phyloP scores from a whole-genome alignment of 2,113 vertebrate species.

The Sphaerodactylus townsendi region DNA sequence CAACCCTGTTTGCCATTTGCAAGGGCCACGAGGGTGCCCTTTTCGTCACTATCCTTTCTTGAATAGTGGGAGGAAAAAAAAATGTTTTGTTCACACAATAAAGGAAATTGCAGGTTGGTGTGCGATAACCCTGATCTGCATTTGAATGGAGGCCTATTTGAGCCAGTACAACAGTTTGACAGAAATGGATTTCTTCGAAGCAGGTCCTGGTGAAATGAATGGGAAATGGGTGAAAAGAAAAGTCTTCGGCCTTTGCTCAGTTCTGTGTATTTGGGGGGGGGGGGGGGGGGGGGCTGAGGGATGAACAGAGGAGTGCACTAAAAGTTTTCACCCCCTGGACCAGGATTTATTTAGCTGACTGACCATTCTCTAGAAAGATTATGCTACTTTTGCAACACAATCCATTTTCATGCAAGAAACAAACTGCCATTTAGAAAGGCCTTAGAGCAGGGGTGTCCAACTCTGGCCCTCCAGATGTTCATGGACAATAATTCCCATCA shows the following conservation, averaged over 20 bases:
- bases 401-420: conserved; percentile 5
- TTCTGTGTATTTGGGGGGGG: neutral
- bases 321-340: neutral
- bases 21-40: conserved; percentile 26
- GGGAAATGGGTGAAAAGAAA: neutral
- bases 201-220: neutral
- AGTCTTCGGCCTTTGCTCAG: neutral
- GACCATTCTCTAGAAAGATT: neutral
- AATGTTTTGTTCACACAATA: conserved; percentile 36
- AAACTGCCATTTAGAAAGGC: conserved; percentile 13
- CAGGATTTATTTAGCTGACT: neutral
- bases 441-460: too few species aligned
- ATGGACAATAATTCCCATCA: too few species aligned
- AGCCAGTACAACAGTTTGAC: conserved; percentile 6
- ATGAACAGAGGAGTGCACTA: neutral
- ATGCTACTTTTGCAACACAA: neutral
- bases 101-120: conserved; percentile 14
- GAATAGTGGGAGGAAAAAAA: conserved; percentile 33
- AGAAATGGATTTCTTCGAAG: neutral
- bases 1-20: conserved; percentile 51
- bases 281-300: neutral
- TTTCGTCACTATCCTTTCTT: conserved; percentile 28
- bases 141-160: neutral
- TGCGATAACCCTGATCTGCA: neutral
- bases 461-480: too few species aligned